Evolutionary conservation across 2,113 vertebrate genomes (phyloP).

Genomic region (Lota lota): DNA sequence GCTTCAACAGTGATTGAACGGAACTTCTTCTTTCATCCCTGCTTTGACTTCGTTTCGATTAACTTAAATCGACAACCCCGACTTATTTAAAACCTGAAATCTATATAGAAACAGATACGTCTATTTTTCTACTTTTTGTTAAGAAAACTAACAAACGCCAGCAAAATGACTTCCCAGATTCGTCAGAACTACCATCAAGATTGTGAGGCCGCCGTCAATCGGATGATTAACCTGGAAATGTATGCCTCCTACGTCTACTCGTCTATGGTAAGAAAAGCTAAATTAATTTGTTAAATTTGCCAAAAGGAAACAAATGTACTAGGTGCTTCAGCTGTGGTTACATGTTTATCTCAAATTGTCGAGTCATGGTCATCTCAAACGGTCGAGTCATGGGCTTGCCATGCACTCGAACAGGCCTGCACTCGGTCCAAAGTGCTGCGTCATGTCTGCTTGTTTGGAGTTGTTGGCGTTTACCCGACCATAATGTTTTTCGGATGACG

Average conservation of each 20-base stretch:
- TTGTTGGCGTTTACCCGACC: not conserved
- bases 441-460: slow-evolving; percentile 12
- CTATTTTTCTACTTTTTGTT: slow-evolving; percentile 49
- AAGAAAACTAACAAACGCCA: slow-evolving; percentile 30
- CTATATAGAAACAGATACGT: slow-evolving; percentile 18
- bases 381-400: too few relatives aligned
- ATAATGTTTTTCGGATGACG: not conserved
- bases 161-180: slow-evolving; percentile 72
- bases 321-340: too few relatives aligned
- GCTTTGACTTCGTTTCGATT: not conserved
- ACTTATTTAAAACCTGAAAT: slow-evolving; percentile 12
- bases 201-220: slow-evolving; percentile 77
- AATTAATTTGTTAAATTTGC: too few relatives aligned
- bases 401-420: too few relatives aligned
- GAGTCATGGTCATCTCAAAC: too few relatives aligned
- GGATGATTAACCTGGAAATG: slow-evolving; percentile 83
- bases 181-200: slow-evolving; percentile 84
- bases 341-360: too few relatives aligned
- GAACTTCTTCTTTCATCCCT: slow-evolving; percentile 52
- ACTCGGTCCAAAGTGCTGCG: slow-evolving; percentile 12
- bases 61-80: not conserved
- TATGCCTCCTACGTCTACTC: slow-evolving; percentile 80
- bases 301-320: too few relatives aligned
- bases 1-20: slow-evolving; percentile 90
- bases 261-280: slow-evolving; percentile 75